A percentile compares a stretch with the other conserved stretches of the same genome.
Conservation (phyloP, 1,140 invertebrate species). For the Melitaea cinxia region DNA sequence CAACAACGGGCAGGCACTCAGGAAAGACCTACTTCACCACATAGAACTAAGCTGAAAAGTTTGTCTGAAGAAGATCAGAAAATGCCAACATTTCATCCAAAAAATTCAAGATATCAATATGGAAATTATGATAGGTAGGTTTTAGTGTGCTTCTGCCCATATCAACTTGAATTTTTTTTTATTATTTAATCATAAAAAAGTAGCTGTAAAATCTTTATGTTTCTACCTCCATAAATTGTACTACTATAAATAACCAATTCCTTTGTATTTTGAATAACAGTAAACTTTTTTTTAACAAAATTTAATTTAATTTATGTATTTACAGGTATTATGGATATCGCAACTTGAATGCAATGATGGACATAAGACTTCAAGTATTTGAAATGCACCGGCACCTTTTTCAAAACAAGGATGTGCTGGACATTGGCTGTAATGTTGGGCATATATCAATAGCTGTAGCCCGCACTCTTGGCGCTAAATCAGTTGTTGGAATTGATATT, state of each 20-base stretch:
- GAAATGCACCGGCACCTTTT: slow-evolving; percentile 91
- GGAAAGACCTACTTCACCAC: slow-evolving; percentile 62
- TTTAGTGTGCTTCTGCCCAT: too few species aligned
- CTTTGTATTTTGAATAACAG: too few species aligned
- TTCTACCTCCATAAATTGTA: too few species aligned
- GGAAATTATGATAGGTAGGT: slow-evolving; percentile 95
- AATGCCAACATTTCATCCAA: slow-evolving; percentile 87
- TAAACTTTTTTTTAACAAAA: too few species aligned
- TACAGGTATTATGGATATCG: slow-evolving; percentile 96
- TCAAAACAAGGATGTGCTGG: slow-evolving; percentile 94
- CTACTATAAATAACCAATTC: too few species aligned
- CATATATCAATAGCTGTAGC: slow-evolving; percentile 95
- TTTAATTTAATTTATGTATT: slow-evolving; percentile 40
- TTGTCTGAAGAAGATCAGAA: slow-evolving; percentile 70
- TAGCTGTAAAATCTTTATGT: too few species aligned
- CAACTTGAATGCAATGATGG: slow-evolving; percentile 90
- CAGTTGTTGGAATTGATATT: slow-evolving; percentile 97
- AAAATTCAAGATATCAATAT: slow-evolving; percentile 92
- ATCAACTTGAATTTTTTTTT: too few species aligned
- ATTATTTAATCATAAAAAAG: too few species aligned
- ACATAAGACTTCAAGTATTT: slow-evolving; percentile 92
- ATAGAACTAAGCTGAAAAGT: slow-evolving; percentile 61
- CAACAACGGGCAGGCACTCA: slow-evolving; percentile 54
- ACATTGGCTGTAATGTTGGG: slow-evolving; percentile 99
- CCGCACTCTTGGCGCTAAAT: slow-evolving; percentile 90